phyloP scores from a whole-genome alignment of 2,113 vertebrate species.

The Callopanchax toddi region DNA sequence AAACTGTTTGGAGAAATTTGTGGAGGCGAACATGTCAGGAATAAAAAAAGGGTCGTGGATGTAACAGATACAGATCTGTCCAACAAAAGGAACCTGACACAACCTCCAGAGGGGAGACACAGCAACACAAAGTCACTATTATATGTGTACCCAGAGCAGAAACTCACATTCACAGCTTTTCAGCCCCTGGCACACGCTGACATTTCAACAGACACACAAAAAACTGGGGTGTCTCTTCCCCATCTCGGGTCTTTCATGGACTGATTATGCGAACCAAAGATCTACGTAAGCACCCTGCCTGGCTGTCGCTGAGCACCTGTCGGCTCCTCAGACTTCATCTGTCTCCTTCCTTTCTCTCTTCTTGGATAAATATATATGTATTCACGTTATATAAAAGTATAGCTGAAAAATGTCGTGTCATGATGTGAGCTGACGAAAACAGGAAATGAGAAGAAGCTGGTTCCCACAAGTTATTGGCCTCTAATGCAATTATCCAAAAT shows the following conservation, averaged over 20 bases:
- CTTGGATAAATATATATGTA: background rate
- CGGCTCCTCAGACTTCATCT: slow-evolving; percentile 22
- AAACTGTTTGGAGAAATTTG: slow-evolving; percentile 41
- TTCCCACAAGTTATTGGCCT: slow-evolving; percentile 61
- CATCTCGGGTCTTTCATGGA: background rate
- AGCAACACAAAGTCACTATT: slow-evolving; percentile 22
- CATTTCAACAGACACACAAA: slow-evolving; percentile 55
- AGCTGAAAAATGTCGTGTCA: slow-evolving; percentile 27
- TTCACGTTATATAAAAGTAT: slow-evolving; percentile 49
- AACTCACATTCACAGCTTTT: slow-evolving; percentile 15
- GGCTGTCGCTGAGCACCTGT: slow-evolving; percentile 23
- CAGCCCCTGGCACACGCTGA: slow-evolving; percentile 42
- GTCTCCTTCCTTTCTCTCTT: slow-evolving; percentile 8
- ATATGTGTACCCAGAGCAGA: background rate
- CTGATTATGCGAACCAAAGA: too few relatives aligned
- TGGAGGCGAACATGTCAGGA: slow-evolving; percentile 36
- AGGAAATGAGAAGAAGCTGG: slow-evolving; percentile 52
- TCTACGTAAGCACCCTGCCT: slow-evolving; percentile 9
- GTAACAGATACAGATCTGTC: slow-evolving; percentile 54
- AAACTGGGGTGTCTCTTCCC: slow-evolving; percentile 8
- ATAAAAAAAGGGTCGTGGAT: slow-evolving; percentile 36
- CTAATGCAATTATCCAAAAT: slow-evolving; percentile 49
- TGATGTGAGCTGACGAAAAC: slow-evolving; percentile 45
- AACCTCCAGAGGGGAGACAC: slow-evolving; percentile 33
- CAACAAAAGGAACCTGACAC: slow-evolving; percentile 53